Evolutionary conservation across 2,888 invertebrate species (phyloP).

Genomic region (Labia minor): DNA sequence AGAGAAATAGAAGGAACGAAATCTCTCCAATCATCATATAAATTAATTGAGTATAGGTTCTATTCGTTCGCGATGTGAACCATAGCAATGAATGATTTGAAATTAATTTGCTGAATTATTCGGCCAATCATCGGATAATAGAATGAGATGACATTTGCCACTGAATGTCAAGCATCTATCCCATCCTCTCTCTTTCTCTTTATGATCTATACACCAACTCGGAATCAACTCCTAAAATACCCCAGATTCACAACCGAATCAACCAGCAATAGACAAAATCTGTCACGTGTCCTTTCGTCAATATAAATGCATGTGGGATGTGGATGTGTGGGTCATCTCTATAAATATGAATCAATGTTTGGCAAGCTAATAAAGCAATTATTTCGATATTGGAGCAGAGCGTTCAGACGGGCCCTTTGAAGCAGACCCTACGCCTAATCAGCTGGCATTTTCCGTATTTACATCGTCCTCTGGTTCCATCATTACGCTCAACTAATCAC

Average conservation of each 20-base stretch:
- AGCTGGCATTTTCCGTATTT: neutral
- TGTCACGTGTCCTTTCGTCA: no score
- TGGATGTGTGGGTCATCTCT: neutral
- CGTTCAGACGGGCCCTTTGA: neutral
- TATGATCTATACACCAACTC: no score
- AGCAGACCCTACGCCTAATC: neutral
- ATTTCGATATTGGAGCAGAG: neutral
- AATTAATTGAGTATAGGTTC: no score
- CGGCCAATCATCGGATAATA: neutral
- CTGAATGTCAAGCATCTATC: neutral
- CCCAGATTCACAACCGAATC: neutral
- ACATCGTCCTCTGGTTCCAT: neutral
- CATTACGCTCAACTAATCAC: neutral
- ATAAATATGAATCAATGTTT: neutral
- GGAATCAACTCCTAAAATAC: neutral
- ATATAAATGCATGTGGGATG: no score
- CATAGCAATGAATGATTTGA: no score
- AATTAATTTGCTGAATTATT: neutral
- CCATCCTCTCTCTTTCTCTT: neutral
- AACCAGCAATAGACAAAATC: no score
- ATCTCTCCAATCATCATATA: no score
- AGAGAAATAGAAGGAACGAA: no score
- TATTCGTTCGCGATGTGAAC: no score
- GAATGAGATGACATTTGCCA: neutral
- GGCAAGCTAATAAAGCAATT: slow-evolving; percentile 5